Evolutionary conservation across 2,113 vertebrate species (phyloP).

Genomic region (Geococcyx californianus): DNA sequence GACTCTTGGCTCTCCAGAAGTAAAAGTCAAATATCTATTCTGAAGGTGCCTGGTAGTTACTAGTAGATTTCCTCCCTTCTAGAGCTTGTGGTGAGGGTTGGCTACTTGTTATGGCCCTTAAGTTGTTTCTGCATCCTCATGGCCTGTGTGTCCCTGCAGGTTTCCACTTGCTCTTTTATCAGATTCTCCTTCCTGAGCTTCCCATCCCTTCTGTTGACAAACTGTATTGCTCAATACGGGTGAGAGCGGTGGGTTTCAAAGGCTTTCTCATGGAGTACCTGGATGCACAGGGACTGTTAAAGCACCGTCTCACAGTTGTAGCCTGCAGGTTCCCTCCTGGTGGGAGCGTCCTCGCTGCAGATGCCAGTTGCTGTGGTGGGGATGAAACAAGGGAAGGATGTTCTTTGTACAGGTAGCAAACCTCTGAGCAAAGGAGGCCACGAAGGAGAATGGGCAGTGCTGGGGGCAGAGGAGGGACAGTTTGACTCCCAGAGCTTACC

Average conservation of each 20-base stretch:
- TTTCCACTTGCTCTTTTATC: background rate
- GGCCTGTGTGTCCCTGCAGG: background rate
- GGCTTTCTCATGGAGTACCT: background rate
- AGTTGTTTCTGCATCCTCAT: background rate
- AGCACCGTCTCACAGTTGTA: background rate
- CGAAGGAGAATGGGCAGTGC: background rate
- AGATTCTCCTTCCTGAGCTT: background rate
- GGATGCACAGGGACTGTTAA: background rate
- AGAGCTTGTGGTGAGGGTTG: background rate
- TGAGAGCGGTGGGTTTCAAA: background rate
- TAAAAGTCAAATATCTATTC: background rate
- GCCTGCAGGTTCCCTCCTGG: background rate
- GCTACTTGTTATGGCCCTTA: background rate
- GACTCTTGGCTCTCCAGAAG: background rate
- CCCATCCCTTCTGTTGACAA: background rate
- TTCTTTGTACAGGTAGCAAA: background rate
- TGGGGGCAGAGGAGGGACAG: background rate
- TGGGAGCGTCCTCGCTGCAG: background rate
- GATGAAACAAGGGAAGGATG: background rate
- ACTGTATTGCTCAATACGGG: background rate
- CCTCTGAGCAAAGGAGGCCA: background rate
- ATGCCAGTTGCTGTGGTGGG: background rate
- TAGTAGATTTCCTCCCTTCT: background rate
- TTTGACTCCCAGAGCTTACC: background rate
- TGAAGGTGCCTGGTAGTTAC: background rate